Evolutionary conservation across 2,888 invertebrate species (phyloP), one percentile per base, ranked within the genome.

Genomic region (Kuschelorhynchus macadamiae): DNA sequence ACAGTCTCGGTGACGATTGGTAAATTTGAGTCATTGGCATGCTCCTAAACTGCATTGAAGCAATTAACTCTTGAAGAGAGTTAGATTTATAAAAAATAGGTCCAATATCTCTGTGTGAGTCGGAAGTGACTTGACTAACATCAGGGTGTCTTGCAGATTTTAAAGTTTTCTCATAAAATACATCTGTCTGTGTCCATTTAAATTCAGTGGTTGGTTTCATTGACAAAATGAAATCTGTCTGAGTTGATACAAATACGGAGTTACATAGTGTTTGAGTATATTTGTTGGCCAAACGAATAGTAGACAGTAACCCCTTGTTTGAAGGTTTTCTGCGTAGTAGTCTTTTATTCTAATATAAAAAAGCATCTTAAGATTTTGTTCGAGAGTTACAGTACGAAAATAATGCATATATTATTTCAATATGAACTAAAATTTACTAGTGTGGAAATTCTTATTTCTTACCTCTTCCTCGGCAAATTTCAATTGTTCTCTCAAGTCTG

Each of bases 401-500:
- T n/a, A n/a, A n/a, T n/a, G 14, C n/a, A n/a, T n/a, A n/a, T n/a
- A n/a, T n/a, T n/a, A n/a, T n/a, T n/a, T n/a, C n/a, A n/a, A n/a
- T n/a, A n/a, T n/a, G n/a, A n/a, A n/a, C n/a, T n/a, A n/a, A n/a
- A n/a, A n/a, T n/a, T n/a, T n/a, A n/a, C n/a, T n/a, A n/a, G n/a
- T n/a, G n/a, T n/a, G n/a, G n/a, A n/a, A n/a, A n/a, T n/a, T n/a
- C n/a, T n/a, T n/a, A n/a, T n/a, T n/a, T n/a, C 4, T 68, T 85
- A 92, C 93, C 90, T 97, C 97, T 84, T 96, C 96, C 83, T 97
- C 97, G 11, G 96, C 92, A 82, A 95, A 97, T 72, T 91, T 90
- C 9, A 97, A 85, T 81, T 98, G 97, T 82, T 98, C 97, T 59
- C 95, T 88, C 12, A 97, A 85, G 85, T 98, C 97, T 0, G 95